phyloP scores from a whole-genome alignment of 2,888 invertebrate genomes.

The Tenthredo distinguenda region DNA sequence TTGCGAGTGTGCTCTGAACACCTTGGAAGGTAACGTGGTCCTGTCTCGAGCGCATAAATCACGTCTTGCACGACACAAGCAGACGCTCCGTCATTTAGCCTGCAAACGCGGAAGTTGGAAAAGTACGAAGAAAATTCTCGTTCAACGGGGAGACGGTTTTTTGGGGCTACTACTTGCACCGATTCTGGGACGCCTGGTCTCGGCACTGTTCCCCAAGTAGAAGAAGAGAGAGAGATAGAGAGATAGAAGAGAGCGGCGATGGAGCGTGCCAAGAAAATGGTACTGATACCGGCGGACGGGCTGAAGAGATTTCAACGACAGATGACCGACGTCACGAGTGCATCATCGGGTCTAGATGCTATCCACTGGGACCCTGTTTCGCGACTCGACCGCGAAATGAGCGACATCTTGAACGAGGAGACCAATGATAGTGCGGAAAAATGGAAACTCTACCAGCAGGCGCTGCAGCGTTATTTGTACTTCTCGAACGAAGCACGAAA shows the following conservation, averaged over 20 bases:
- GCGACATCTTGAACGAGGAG: constrained; percentile 29
- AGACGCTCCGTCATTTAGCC: not conserved
- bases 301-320: constrained; percentile 28
- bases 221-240: not conserved
- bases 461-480: constrained; percentile 51
- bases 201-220: not conserved
- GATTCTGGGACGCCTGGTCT: not conserved
- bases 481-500: constrained; percentile 9
- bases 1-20: too few species aligned
- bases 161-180: constrained; percentile 6
- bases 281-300: not conserved
- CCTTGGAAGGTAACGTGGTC: constrained; percentile 35
- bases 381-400: constrained; percentile 14
- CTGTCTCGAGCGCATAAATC: constrained; percentile 30
- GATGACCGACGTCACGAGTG: not conserved
- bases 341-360: not conserved
- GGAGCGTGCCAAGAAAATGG: constrained; percentile 29
- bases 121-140: constrained; percentile 1
- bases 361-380: not conserved
- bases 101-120: not conserved
- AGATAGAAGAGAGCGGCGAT: not conserved
- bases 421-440: constrained; percentile 42
- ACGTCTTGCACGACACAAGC: constrained; percentile 13
- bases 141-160: constrained; percentile 4
- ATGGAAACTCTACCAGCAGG: constrained; percentile 53